These are phyloP conservation scores for Baryphthengus martii DNA, from an alignment of 2,113 vertebrate species.

Conservation along the genomic window DNA sequence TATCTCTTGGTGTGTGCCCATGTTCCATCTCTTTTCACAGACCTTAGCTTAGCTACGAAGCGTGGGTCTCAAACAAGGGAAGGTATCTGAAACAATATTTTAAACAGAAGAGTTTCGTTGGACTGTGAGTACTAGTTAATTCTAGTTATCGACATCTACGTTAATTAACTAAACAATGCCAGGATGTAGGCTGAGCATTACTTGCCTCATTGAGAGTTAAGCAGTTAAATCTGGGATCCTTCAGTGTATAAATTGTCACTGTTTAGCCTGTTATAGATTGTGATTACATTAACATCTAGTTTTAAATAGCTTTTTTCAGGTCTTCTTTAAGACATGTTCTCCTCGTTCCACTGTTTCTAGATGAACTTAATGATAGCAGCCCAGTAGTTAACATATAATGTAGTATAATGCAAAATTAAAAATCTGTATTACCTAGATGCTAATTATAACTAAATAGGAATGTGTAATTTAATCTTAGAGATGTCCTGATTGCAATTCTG, in stretches of 20 bases:
- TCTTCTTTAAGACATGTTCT: not conserved
- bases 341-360: not conserved
- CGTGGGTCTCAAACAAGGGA: not conserved
- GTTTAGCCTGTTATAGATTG: not conserved
- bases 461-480: not conserved
- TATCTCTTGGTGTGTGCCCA: not conserved
- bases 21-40: not conserved
- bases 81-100: not conserved
- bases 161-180: not conserved
- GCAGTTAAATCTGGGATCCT: not conserved
- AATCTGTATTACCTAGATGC: not conserved
- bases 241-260: not conserved
- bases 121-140: not conserved
- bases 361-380: not conserved
- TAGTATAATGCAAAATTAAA: not conserved
- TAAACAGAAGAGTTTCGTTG: not conserved
- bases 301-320: not conserved
- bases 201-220: not conserved
- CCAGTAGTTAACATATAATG: not conserved
- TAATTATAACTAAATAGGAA: not conserved
- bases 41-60: not conserved
- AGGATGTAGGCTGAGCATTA: not conserved
- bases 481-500: not conserved
- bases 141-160: not conserved
- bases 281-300: not conserved